Base-by-base conservation (phyloP, 2,888 invertebrate genomes). In the Dolichomitus sp. region DNA sequence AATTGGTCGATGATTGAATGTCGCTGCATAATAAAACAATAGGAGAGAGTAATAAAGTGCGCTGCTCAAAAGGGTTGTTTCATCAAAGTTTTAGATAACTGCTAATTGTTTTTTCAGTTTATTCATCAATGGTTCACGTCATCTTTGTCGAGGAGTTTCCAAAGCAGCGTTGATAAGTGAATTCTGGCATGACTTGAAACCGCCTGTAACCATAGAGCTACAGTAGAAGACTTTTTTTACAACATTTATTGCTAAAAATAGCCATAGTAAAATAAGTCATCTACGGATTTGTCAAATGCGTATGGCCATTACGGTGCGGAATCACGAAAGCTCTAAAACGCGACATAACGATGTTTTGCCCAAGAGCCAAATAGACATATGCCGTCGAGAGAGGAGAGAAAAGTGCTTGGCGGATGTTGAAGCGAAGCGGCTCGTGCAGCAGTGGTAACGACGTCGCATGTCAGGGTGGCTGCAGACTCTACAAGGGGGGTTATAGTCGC, bases 401-500 rank as follows among this genome's bases (percentile, higher is more conserved):
- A 65, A 69, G 59, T 61, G 63, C 68, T 79, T 9, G 12, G 66
- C 48, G 66, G 73, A 48, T 73, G 75, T 57, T 80, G 42, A 70
- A 57, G 42, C 57, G 54, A 42, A 57, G 70, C 40, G 42, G 54
- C 54, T 54, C 37, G 57, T 42, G 27, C 23, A 63, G 54, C 68
- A 59, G 61, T 77, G 40, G 61, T 52, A 63, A 17, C n/a, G 57
- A 72, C 61, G 65, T 69, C 50, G 70, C 65, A 70, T 45, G 40
- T 40, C 68, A 70, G 74, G 84, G 80, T 59, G 73, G 81, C 80
- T 81, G 83, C 50, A 72, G 76, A 80, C 61, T 76, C 70, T 59
- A 68, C 69, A 65, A 84, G 37, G 37, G 86, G 78, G 69, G 74
- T 76, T 74, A 69, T 37, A 61, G 54, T 33, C 9, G 80, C 73